phyloP scores from a whole-genome alignment of 2,113 vertebrate genomes.

The Tachysurus vachellii region DNA sequence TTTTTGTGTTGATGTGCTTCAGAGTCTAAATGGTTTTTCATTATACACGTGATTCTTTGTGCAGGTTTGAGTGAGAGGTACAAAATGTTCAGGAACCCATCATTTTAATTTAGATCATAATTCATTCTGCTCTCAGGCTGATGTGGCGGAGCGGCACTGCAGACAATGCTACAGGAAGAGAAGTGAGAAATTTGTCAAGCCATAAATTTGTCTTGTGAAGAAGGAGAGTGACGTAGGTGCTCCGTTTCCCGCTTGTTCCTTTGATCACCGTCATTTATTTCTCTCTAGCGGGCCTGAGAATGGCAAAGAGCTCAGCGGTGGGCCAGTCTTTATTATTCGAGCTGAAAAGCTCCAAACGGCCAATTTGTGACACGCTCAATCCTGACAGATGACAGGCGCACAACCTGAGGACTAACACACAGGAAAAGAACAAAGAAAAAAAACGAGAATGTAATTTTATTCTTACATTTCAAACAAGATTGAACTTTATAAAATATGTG shows the following conservation, averaged over 20 bases:
- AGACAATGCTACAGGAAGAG: neutral
- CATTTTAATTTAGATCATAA: slow-evolving; percentile 8
- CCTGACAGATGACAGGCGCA: neutral
- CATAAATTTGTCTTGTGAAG: neutral
- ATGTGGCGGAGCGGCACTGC: neutral
- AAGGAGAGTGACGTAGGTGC: neutral
- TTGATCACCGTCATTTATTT: slow-evolving; percentile 12
- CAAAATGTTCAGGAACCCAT: neutral
- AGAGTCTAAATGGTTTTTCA: neutral
- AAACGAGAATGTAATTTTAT: neutral
- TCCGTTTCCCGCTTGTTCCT: neutral
- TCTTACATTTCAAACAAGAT: neutral
- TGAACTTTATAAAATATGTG: neutral
- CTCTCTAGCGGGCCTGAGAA: neutral
- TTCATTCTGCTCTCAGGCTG: neutral
- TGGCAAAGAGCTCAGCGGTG: neutral
- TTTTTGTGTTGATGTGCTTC: neutral
- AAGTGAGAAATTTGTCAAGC: slow-evolving; percentile 1
- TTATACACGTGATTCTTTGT: neutral
- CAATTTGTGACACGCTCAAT: neutral
- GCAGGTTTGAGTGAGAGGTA: neutral
- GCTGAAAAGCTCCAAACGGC: neutral
- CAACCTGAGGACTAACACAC: neutral
- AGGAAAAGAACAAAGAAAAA: neutral
- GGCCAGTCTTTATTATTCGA: neutral